Evolutionary conservation across 2,113 vertebrate species (phyloP), one percentile per base, ranked within the genome.

Genomic region (Melanerpes aurifrons): DNA sequence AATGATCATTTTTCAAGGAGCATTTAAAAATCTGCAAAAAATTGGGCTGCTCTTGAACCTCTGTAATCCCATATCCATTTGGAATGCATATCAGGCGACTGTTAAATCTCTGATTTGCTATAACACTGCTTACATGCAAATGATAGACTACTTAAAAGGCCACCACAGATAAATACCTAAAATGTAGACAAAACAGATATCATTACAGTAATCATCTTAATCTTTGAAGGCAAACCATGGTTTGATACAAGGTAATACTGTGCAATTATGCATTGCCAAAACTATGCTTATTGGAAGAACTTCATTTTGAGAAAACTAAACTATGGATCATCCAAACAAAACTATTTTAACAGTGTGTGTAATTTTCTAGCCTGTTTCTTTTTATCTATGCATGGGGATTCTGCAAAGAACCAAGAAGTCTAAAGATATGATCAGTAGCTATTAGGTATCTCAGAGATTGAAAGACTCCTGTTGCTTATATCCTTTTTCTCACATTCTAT

Each of bases 1-100:
- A 87, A 86, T 56, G 63, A 83, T 62, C 58, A 43, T 17, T 86
- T 95, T 94, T 83, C 76, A 90, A 90, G 76, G 26, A 92, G 18
- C 24, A 58, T 90, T 94, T 91, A 31, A 90, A 93, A 95, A 84
- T 47, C 11, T 75, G 62, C 54, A 70, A 26, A 74, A 91, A 80
- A 74, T 69, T 75, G 13, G 20, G 7, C 43, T 78, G 40, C 18
- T 90, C n/a, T 82, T 91, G 50, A 91, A 88, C n/a, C 40, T 69
- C 69, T 83, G 29, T 62, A 94, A 94, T 91, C 57, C 63, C 69
- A 40, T 69, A 91, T 78, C 37, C n/a, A 57, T 66, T 91, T 76
- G 19, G 18, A 94, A 72, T 1, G 0, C 21, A 28, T 9, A 72
- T 47, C 35, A 78, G 18, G n/a, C 10, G n/a, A 77, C 17, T 32